Evolutionary conservation across 2,113 vertebrate genomes (phyloP).

Genomic region (Garra rufa): DNA sequence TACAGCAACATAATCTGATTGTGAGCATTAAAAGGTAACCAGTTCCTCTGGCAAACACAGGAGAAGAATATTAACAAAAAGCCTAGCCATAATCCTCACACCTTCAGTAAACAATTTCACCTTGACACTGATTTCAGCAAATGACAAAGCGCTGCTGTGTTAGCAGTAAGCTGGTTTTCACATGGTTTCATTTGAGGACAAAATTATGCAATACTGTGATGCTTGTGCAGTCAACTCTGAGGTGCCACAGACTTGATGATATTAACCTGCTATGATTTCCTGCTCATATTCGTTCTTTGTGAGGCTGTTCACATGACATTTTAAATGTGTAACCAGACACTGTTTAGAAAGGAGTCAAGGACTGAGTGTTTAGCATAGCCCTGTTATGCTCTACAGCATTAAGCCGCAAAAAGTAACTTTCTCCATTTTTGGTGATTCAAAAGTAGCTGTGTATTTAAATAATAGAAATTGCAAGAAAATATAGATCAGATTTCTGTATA

Average conservation of each 20-base stretch:
- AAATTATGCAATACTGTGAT: neutral
- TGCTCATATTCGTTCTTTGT: neutral
- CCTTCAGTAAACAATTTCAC: constrained; percentile 32
- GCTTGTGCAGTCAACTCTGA: neutral
- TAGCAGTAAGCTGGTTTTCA: constrained; percentile 3
- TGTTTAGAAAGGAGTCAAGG: neutral
- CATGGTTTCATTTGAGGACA: neutral
- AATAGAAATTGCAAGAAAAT: neutral
- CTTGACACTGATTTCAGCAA: neutral
- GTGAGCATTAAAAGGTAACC: constrained; percentile 6
- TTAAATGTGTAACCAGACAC: neutral
- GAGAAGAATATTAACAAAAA: neutral
- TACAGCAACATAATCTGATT: neutral
- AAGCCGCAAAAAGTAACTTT: neutral
- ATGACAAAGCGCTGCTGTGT: neutral
- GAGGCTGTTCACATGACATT: neutral
- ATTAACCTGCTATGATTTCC: neutral
- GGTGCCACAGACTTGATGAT: neutral
- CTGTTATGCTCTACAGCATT: neutral
- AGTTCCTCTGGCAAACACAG: neutral
- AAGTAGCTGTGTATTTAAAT: neutral
- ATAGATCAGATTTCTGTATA: neutral
- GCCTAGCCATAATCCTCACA: neutral
- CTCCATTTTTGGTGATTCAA: neutral
- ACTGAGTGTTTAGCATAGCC: neutral